These are phyloP conservation scores for Cassiopea andromeda DNA, from an alignment of 30 jellyfish, hydroid and myxozoan species.

Conservation along the genomic window DNA sequence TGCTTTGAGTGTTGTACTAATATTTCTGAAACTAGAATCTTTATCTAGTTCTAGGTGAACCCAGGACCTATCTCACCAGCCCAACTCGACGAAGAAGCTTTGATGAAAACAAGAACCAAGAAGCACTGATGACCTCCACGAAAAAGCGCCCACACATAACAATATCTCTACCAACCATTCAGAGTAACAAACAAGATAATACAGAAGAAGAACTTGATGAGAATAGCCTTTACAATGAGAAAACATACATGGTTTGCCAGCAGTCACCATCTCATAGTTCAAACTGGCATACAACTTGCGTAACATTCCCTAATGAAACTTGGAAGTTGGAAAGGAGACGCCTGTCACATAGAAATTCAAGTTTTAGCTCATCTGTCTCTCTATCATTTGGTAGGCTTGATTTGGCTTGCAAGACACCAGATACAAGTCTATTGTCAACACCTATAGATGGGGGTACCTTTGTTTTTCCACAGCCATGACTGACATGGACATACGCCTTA, in stretches of 20 bases:
- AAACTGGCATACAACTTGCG: conserved; percentile 41
- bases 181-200: neutral
- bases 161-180: conserved; percentile 22
- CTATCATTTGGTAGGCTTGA: conserved; percentile 56
- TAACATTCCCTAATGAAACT: conserved; percentile 46
- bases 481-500: neutral
- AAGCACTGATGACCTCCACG: neutral
- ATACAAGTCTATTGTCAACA: conserved; percentile 42
- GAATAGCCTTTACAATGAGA: conserved; percentile 16
- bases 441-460: conserved; percentile 28
- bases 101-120: neutral
- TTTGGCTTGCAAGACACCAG: conserved; percentile 68
- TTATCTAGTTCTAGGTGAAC: too few species aligned
- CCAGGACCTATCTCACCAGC: neutral
- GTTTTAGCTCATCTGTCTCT: conserved; percentile 42
- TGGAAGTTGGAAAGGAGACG: conserved; percentile 48
- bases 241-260: conserved; percentile 34
- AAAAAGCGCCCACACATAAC: conserved; percentile 35
- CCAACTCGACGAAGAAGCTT: neutral
- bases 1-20: too few species aligned
- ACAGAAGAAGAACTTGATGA: conserved; percentile 14
- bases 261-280: conserved; percentile 35
- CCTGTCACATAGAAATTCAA: conserved; percentile 40
- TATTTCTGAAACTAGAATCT: too few species aligned
- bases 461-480: conserved; percentile 29